phyloP scores from a whole-genome alignment of 2,888 invertebrate genomes.

The Amiota mariae region DNA sequence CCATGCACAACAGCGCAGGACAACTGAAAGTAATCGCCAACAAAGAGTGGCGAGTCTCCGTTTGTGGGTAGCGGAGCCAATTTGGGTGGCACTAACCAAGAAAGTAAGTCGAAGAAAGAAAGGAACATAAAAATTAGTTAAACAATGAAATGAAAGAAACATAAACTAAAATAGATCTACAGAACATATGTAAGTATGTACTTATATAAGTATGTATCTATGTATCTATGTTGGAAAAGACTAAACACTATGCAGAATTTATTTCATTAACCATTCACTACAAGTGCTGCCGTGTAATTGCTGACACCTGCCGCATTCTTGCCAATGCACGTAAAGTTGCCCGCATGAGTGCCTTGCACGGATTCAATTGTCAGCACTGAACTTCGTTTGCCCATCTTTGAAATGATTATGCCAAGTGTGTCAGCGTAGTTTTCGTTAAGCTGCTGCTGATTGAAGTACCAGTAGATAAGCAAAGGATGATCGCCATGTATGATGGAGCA shows the following conservation, averaged over 20 bases:
- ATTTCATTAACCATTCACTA: constrained; percentile 79
- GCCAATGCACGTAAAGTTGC: constrained; percentile 81
- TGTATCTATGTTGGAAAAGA: too few species aligned
- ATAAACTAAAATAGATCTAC: constrained; percentile 26
- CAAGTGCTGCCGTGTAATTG: constrained; percentile 79
- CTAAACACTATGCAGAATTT: background rate
- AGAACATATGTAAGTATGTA: background rate
- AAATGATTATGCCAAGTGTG: constrained; percentile 72
- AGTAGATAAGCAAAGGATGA: constrained; percentile 82
- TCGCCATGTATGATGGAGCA: constrained; percentile 85
- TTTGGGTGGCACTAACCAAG: constrained; percentile 77
- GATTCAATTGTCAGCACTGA: constrained; percentile 78
- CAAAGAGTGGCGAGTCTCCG: constrained; percentile 78
- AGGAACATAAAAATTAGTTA: constrained; percentile 36
- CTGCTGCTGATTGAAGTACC: constrained; percentile 79
- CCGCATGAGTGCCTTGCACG: constrained; percentile 78
- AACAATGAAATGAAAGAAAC: constrained; percentile 35
- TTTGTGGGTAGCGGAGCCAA: constrained; percentile 78
- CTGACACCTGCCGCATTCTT: constrained; percentile 79
- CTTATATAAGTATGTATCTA: background rate
- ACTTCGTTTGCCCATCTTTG: constrained; percentile 75
- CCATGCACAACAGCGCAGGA: constrained; percentile 83
- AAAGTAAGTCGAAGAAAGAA: constrained; percentile 29
- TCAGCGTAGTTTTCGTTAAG: constrained; percentile 75
- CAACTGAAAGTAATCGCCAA: constrained; percentile 78